Evolutionary conservation across 92 coral and sea anemone species (phyloP), one percentile per base, ranked within the genome.

Genomic region (Meandrina meandrites): DNA sequence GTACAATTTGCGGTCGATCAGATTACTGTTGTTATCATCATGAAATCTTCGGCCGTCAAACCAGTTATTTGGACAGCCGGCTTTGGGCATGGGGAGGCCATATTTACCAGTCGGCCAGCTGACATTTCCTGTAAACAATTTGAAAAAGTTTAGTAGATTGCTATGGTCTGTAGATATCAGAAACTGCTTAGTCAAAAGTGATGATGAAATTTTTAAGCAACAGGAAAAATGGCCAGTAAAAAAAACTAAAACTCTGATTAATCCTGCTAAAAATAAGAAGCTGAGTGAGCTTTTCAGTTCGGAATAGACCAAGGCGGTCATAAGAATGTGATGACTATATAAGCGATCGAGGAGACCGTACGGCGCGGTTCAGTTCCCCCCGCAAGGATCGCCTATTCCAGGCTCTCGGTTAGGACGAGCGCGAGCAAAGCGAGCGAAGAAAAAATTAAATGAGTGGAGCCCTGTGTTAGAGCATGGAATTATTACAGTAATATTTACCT

Each of bases 21-120:
- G 18, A 24, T 74, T 81, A 19, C 79, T 66, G 40, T 77, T 87
- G 73, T 80, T 88, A 21, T 71, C 93, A 75, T 93, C 91, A 27
- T 86, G 86, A 80, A 94, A 94, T 79, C 96, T 86, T 83, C 93
- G 84, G 19, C 94, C 97, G 35, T 90, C 91, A n/a, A 92, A 58
- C 98, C 97, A 95, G 54, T 92, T 89, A 71, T 86, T 88, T 9
- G 98, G 98, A 42, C 96, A 95, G 1, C 98, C 98, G 30, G 91
- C 87, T 81, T 79, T 91, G 50, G 98, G 96, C 73, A 90, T 90
- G 8, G 96, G 98, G 30, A 95, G 84, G 3, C 94, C 98, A 71
- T 95, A 95, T 50, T 95, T 91, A 24, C 98, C 98, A 19, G 90
- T 64, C 22, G 98, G 98, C 98, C 98, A 93, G 14, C 80, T 62